These are phyloP conservation scores for Cistogaster globosa DNA, from an alignment of 2,888 invertebrate genomes.

Conservation along the genomic window DNA sequence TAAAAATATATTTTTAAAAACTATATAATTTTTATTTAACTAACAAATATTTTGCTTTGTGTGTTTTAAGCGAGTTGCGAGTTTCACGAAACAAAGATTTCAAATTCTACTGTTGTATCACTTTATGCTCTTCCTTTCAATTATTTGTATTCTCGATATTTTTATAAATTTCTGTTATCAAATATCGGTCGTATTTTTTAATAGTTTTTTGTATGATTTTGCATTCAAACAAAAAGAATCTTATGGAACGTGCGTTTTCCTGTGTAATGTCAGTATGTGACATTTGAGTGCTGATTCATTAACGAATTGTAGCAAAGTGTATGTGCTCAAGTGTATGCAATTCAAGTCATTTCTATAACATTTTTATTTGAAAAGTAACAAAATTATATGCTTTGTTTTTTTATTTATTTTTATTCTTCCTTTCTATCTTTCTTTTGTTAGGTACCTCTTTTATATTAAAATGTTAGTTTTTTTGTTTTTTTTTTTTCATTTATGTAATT, in stretches of 20 bases:
- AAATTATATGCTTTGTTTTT: background rate
- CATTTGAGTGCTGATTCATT: constrained; percentile 63
- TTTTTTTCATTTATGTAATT: constrained; percentile 63
- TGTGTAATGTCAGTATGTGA: constrained; percentile 37
- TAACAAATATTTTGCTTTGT: no score
- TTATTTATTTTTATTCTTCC: constrained; percentile 1
- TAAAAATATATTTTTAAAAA: no score
- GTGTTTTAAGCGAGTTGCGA: constrained; percentile 36
- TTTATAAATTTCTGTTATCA: constrained; percentile 42
- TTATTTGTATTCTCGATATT: constrained; percentile 27
- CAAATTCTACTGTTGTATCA: constrained; percentile 6
- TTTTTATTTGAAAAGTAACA: constrained; percentile 52
- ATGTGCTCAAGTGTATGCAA: background rate
- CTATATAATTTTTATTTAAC: no score
- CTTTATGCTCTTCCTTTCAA: constrained; percentile 10
- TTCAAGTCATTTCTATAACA: constrained; percentile 20
- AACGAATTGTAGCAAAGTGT: constrained; percentile 27
- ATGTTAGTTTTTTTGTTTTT: constrained; percentile 56
- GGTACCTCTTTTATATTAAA: background rate
- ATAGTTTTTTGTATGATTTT: background rate
- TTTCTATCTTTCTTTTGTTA: background rate
- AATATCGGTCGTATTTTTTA: constrained; percentile 40
- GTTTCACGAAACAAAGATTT: constrained; percentile 31
- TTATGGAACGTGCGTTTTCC: constrained; percentile 43
- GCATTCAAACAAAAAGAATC: constrained; percentile 25